Percentiles rank a stretch among this genome's conserved stretches.
phyloP scores from a whole-genome alignment of 2,797 vertebrate genomes.

The Columba guinea region DNA sequence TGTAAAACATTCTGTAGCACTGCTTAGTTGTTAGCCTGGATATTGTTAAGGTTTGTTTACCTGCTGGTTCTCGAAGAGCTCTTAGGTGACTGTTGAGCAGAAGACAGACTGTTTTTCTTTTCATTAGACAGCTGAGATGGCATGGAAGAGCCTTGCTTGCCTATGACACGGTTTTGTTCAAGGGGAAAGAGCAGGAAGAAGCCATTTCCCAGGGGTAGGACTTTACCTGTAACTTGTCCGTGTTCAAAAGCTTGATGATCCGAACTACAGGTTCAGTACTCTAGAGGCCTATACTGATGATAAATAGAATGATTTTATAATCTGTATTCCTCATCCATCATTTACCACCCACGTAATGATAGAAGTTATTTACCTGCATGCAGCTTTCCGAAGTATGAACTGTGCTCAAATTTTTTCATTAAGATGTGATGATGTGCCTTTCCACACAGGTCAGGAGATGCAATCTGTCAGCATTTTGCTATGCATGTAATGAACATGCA shows the following conservation, averaged over 20 bases:
- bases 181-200: neutral
- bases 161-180: neutral
- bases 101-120: neutral
- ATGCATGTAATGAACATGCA: neutral
- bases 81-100: neutral
- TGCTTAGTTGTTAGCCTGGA: neutral
- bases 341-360: neutral
- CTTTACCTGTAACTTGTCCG: neutral
- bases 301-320: neutral
- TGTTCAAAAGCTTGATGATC: neutral
- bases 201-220: fast-evolving
- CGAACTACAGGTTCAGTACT: neutral
- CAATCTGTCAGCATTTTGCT: neutral
- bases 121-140: neutral
- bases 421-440: neutral
- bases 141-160: neutral
- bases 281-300: neutral
- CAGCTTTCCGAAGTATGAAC: neutral
- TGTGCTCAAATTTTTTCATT: neutral
- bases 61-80: neutral
- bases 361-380: neutral
- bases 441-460: neutral
- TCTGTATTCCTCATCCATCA: neutral
- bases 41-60: neutral
- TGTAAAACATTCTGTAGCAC: neutral